phyloP scores from a whole-genome alignment of 2,113 vertebrate genomes.

The Thalassoma bifasciatum region DNA sequence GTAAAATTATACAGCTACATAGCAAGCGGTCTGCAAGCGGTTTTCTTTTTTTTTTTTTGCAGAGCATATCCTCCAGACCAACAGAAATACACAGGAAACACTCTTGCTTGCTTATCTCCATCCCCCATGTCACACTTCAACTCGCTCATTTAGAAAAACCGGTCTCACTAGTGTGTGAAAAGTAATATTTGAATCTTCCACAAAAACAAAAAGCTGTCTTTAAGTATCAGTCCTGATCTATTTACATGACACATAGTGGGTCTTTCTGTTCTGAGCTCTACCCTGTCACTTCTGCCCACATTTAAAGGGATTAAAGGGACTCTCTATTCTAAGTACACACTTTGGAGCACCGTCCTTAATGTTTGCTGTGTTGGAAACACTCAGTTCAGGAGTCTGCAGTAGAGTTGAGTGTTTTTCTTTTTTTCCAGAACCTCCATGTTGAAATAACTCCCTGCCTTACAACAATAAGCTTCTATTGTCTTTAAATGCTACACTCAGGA shows the following conservation, averaged over 20 bases:
- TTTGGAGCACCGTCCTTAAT: no score
- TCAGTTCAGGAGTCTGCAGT: no score
- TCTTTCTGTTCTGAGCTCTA: conserved; percentile 2
- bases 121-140: neutral
- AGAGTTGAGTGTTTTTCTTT: no score
- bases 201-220: neutral
- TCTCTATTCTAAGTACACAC: no score
- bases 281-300: neutral
- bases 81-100: neutral
- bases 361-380: no score
- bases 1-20: no score
- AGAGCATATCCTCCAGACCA: neutral
- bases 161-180: neutral
- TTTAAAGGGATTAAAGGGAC: neutral
- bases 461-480: conserved; percentile 75
- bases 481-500: conserved; percentile 43
- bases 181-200: neutral
- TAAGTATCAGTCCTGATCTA: no score
- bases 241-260: neutral
- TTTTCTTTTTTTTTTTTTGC: no score
- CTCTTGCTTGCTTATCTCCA: neutral
- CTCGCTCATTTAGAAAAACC: neutral
- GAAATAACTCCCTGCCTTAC: conserved; percentile 52
- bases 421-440: neutral
- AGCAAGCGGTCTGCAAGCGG: no score